Conservation (phyloP, 2,797 vertebrate genomes). For the Rhinoraja longicauda region DNA sequence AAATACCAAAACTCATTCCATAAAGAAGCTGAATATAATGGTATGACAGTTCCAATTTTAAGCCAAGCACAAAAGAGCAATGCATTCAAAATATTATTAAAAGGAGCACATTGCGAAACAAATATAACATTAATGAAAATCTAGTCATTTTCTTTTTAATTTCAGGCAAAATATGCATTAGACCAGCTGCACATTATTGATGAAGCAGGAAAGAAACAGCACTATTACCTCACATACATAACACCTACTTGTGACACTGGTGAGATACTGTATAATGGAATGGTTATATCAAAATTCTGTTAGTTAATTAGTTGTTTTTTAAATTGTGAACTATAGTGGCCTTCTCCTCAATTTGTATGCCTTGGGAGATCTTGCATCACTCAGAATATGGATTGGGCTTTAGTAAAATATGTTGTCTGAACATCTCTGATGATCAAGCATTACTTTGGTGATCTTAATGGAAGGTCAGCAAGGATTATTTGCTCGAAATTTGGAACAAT, state of each 20-base stretch:
- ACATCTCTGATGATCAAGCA: not conserved
- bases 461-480: not conserved
- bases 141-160: not conserved
- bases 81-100: not conserved
- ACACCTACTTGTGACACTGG: not conserved
- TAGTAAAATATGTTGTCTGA: not conserved
- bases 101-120: not conserved
- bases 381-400: not conserved
- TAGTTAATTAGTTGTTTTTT: not conserved
- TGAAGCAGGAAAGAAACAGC: conserved; percentile 15
- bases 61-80: not conserved
- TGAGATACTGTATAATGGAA: not conserved
- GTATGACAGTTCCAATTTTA: not conserved
- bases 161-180: conserved; percentile 35
- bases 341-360: not conserved
- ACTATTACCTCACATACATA: conserved; percentile 31
- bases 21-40: not conserved
- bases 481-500: not conserved
- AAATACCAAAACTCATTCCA: not conserved
- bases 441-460: not conserved
- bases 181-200: conserved; percentile 26
- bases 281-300: not conserved
- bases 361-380: not conserved
- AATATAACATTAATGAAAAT: not conserved
- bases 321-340: not conserved